These are phyloP conservation scores for Cactoblastis cactorum DNA, from an alignment of 2,888 invertebrate species.

Conservation along the genomic window DNA sequence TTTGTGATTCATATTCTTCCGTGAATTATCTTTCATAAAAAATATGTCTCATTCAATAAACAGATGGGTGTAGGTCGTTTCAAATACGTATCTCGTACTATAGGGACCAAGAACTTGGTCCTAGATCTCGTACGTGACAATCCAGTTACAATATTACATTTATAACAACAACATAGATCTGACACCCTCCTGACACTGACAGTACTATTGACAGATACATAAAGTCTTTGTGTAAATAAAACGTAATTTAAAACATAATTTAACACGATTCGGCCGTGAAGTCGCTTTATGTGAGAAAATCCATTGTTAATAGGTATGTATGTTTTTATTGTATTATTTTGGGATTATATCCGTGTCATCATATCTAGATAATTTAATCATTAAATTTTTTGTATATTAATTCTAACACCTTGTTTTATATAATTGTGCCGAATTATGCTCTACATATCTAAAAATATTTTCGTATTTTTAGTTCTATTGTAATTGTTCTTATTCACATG, in stretches of 20 bases:
- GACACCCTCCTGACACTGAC: no score
- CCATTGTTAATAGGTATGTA: not conserved
- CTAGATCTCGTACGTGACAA: no score
- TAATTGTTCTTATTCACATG: constrained; percentile 20
- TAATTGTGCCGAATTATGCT: constrained; percentile 21
- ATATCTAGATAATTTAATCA: no score
- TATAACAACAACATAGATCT: no score
- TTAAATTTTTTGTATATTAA: not conserved
- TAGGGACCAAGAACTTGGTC: no score
- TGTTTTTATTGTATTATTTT: not conserved
- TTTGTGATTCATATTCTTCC: no score
- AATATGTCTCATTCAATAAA: no score
- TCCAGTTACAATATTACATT: no score
- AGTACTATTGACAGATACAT: constrained; percentile 1
- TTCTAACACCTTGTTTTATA: constrained; percentile 18
- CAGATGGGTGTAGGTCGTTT: no score
- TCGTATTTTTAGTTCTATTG: constrained; percentile 27
- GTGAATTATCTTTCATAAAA: no score
- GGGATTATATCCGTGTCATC: no score
- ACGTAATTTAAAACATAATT: constrained; percentile 22
- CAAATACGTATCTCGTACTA: no score
- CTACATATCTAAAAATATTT: constrained; percentile 22
- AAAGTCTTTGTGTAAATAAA: constrained; percentile 37
- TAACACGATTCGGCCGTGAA: constrained; percentile 14
- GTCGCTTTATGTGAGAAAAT: not conserved